phyloP scores from a whole-genome alignment of 2,888 invertebrate genomes.

The Automeris io region DNA sequence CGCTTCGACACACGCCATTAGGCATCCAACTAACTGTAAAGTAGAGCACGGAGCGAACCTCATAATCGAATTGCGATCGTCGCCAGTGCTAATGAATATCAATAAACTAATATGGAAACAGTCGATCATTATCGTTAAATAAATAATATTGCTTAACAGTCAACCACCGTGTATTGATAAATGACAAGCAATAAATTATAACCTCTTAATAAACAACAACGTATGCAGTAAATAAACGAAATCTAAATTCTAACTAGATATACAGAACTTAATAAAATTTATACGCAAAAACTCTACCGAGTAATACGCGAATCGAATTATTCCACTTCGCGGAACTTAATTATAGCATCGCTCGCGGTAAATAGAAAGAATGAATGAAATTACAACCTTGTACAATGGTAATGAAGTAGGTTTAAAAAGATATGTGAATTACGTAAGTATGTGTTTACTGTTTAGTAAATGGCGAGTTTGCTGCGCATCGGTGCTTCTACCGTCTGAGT shows the following conservation, averaged over 20 bases:
- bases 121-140: background rate
- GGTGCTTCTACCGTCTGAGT: slow-evolving; percentile 35
- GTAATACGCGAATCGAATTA: background rate
- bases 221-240: background rate
- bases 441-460: slow-evolving; percentile 33
- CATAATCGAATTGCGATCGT: background rate
- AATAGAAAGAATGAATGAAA: background rate
- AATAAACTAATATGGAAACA: background rate
- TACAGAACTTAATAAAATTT: background rate
- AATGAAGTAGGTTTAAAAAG: slow-evolving; percentile 11
- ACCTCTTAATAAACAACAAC: background rate
- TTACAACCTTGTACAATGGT: background rate
- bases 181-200: background rate
- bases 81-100: background rate
- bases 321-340: background rate
- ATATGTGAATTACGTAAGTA: slow-evolving; percentile 24
- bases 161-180: background rate
- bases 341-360: background rate
- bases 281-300: background rate
- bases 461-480: slow-evolving; percentile 15
- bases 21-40: slow-evolving; percentile 47
- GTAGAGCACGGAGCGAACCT: slow-evolving; percentile 5
- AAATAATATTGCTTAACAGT: background rate
- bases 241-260: background rate
- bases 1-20: slow-evolving; percentile 22